Base-by-base conservation (phyloP, 2,888 invertebrate species). In the Heliconius cydno region DNA sequence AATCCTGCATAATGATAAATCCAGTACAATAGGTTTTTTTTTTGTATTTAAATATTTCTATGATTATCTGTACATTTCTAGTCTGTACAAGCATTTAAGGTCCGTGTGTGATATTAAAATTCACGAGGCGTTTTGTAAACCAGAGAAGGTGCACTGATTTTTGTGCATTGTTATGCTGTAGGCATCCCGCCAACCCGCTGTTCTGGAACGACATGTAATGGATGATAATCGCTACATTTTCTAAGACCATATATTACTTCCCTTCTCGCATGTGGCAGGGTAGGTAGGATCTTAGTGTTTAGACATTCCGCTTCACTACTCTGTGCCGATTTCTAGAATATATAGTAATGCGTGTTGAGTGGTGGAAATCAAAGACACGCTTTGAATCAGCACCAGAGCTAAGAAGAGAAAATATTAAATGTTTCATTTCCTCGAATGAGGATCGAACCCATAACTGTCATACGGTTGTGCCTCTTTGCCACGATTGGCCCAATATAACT, bases 131-230 rank as follows among this genome's bases (percentile, higher is more conserved):
- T 78, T 79, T 80, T 79, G 82, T 82, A 84, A 83, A 81, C 81
- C 81, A 79, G 79, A 79, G 82, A 82, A 83, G 84, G 85, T 85
- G 85, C 85, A 86, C 85, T 84, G 85, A 86, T 87, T 87, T 85
- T 85, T 84, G 84, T 85, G 84, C 85, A 86, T 86, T 85, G 86
- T 85, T 85, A 84, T 81, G 82, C 84, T 72, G 83, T 82, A 85
- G 85, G 85, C 85, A 82, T 82, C 57, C 25, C 75, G 81, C 83
- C 82, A 80, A 72, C 78, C 71, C 80, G 80, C 82, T 79, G 79
- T 80, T 81, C 76, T 76, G 76, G 76, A 78, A 72, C 77, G 57
- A 79, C 79, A 46, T 71, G 81, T 80, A 83, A 83, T 83, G 81
- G 79, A 80, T 82, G 77, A 78, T 81, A 83, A 83, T 82, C 82